Percentiles rank a stretch among this genome's conserved stretches.
phyloP scores from a whole-genome alignment of 2,797 vertebrate genomes.

The Siniperca obscura region DNA sequence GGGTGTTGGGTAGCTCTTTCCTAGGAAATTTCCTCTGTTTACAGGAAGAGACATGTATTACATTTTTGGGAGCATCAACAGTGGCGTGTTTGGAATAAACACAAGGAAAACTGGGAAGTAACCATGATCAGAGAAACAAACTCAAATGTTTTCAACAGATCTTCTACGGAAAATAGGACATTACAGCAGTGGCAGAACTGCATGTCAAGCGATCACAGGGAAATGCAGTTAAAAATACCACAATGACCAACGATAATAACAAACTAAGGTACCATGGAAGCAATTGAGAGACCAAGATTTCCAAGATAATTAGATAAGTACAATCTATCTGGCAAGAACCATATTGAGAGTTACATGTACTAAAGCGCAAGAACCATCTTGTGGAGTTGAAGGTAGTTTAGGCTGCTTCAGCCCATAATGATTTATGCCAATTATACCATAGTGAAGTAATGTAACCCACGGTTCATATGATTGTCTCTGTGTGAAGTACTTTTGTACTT shows the following conservation, averaged over 20 bases:
- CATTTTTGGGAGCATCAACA: constrained; percentile 18
- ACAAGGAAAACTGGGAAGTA: background rate
- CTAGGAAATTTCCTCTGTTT: background rate
- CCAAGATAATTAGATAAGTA: background rate
- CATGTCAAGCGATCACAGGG: background rate
- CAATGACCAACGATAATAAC: background rate
- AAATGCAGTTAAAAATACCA: background rate
- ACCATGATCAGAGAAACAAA: background rate
- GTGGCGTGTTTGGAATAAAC: constrained; percentile 3
- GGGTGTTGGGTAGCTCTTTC: background rate
- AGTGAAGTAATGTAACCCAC: background rate
- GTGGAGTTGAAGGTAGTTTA: background rate
- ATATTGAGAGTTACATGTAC: background rate
- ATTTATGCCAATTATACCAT: constrained; percentile 27
- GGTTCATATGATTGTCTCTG: background rate
- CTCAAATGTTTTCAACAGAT: background rate
- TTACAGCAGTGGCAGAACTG: background rate
- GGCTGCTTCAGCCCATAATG: constrained; percentile 21
- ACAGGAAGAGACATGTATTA: background rate
- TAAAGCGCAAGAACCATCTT: background rate
- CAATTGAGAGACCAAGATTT: background rate
- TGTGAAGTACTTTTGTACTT: background rate
- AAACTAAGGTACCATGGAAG: background rate
- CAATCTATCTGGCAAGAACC: background rate
- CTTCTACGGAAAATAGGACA: background rate